Evolutionary conservation across 2,113 vertebrate species (phyloP).

Genomic region (Bombycilla garrulus): DNA sequence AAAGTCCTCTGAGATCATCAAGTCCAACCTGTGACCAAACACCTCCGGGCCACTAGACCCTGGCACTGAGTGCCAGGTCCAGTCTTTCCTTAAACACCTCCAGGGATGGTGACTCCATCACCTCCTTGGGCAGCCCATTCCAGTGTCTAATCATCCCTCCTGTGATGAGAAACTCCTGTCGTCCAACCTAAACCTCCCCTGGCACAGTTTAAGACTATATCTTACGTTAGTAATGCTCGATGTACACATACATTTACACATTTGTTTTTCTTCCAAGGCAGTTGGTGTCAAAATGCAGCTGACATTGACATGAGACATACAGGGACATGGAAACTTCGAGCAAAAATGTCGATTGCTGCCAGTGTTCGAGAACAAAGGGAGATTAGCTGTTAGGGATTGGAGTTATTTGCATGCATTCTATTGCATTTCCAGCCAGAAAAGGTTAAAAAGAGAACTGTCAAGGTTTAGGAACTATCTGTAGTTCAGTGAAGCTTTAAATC

Average conservation of each 20-base stretch:
- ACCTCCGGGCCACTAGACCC: no score
- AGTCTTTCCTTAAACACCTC: background rate
- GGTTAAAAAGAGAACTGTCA: background rate
- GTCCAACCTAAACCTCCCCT: background rate
- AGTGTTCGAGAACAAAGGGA: background rate
- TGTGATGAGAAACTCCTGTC: background rate
- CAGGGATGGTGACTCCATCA: background rate
- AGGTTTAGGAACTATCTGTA: background rate
- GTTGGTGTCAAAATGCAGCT: background rate
- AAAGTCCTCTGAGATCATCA: background rate
- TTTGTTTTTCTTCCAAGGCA: background rate
- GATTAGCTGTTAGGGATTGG: background rate
- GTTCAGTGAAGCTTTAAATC: slow-evolving; percentile 15
- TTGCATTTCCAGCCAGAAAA: background rate
- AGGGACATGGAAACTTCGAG: accelerated
- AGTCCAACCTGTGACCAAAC: background rate
- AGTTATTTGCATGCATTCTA: background rate
- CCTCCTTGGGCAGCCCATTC: background rate
- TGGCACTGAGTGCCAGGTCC: background rate
- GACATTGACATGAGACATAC: no score
- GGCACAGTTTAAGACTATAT: background rate
- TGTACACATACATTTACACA: no score
- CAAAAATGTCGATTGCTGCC: background rate
- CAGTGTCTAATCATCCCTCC: background rate
- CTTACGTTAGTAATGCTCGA: background rate